Evolutionary conservation across 2,888 invertebrate species (phyloP), one percentile per base, ranked within the genome.

Genomic region (Sceliomorpha sp.): DNA sequence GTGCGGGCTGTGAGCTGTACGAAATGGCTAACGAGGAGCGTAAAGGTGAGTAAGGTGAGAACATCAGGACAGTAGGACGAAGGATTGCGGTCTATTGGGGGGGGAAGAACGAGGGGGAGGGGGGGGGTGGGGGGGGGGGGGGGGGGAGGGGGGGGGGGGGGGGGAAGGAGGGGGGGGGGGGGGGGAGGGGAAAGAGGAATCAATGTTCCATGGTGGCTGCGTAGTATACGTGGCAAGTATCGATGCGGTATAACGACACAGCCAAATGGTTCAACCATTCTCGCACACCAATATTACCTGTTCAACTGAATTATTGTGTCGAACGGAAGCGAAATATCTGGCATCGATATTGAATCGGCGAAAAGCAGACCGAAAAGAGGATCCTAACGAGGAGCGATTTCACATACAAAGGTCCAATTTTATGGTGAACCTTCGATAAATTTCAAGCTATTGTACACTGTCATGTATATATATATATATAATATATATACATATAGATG

Each of bases 271-370:
- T 73, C 76, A 72, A 75, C 80, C 76, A 76, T 81, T 81, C 77
- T 75, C 79, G 74, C 73, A 75, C 74, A 47, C 60, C 80, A 75
- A 83, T 83, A 85, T 85, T 85, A 81, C 79, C 80, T 79, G 80
- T 74, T 80, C 79, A 74, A 79, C 79, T 81, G 80, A 83, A 84
- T 83, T 82, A 82, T 83, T 83, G 80, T 80, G 79, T 77, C 79
- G 77, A 72, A 74, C 78, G 77, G 72, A 56, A 73, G 80, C 76
- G 78, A 82, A 84, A 85, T 83, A 81, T 84, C 80, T 79, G 75
- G 76, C 74, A 76, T 83, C 75, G 79, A 81, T 80, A 82, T 81
- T 81, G 79, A 82, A 82, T 79, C 70, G 77, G 67, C 73, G 75
- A 64, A 40, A 62, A 60, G 56, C 44, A 50, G 60, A 63, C 48